Base-by-base conservation (phyloP, 2,888 invertebrate species). In the Pelosia muscerda region DNA sequence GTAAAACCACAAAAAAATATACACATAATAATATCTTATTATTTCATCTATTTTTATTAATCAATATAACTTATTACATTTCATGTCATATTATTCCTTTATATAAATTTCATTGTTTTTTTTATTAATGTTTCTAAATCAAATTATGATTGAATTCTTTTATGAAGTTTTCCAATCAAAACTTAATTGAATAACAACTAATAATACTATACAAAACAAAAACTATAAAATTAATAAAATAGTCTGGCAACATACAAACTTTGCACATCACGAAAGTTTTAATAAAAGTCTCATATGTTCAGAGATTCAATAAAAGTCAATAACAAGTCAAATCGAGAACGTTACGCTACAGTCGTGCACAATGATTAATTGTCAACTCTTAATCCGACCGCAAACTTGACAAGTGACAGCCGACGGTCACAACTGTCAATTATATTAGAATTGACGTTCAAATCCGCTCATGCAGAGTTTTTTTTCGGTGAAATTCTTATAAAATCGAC, bases 321-420 rank as follows among this genome's bases (percentile, higher is more conserved):
- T 74, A 69, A 65, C n/a, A 55, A 73, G 68, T 78, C 70, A 73
- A 72, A 81, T 81, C 69, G 70, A 76, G 69, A 57, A 73, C 63
- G 64, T 68, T 63, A 66, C 26, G 55, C 79, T 79, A 77, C 80
- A 81, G 71, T 81, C 75, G 74, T 60, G 74, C 62, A 73, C 71
- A 73, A 58, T 70, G 76, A 77, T 84, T 81, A 83, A 84, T 81
- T 81, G 80, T 74, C 81, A 25, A 57, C 68, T 59, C 75, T 66
- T 73, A 81, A 84, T 79, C 77, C 72, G 67, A 63, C 63, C 62
- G 57, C 38, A 56, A 63, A 76, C 76, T 67, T 76, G 85, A 81
- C 83, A 86, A 63, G 74, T 78, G 85, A 84, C 79, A 78, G 74
- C 75, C 71, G 71, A 73, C 74, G 75, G 78, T 77, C 78, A 66